These are phyloP conservation scores for Hirundichthys speculiger DNA, from an alignment of 2,113 vertebrate genomes.

Conservation along the genomic window DNA sequence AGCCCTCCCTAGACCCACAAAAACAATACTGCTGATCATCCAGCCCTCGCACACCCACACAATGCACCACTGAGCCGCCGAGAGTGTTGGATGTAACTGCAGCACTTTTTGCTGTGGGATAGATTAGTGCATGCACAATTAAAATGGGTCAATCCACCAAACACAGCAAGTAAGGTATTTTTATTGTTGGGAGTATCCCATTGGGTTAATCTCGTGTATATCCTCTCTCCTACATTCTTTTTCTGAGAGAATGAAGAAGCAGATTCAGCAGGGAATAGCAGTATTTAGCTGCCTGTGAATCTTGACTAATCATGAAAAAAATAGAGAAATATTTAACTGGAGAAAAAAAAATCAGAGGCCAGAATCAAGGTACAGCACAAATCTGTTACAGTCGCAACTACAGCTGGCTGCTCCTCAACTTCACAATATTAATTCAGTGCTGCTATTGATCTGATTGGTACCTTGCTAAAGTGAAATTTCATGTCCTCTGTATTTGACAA, in stretches of 20 bases:
- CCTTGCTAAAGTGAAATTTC: conserved; percentile 39
- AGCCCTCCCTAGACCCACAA: conserved; percentile 64
- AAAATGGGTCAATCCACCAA: conserved; percentile 69
- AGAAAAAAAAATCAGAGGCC: no score
- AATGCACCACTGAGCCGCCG: conserved; percentile 63
- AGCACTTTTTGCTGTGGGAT: conserved; percentile 60
- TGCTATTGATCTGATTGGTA: conserved; percentile 57
- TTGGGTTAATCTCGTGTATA: conserved; percentile 57
- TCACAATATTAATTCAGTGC: conserved; percentile 59
- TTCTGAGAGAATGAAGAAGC: conserved; percentile 29
- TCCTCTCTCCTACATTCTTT: conserved; percentile 47
- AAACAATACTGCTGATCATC: conserved; percentile 75
- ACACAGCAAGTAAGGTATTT: conserved; percentile 64
- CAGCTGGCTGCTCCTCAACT: conserved; percentile 39
- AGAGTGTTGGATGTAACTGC: conserved; percentile 60
- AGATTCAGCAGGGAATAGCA: conserved; percentile 30
- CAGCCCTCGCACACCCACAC: conserved; percentile 69
- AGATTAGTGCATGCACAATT: conserved; percentile 75
- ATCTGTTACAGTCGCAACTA: no score
- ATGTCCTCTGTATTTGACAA: not conserved
- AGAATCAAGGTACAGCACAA: no score
- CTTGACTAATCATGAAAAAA: conserved; percentile 38
- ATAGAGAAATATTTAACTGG: conserved; percentile 29
- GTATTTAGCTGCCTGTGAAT: conserved; percentile 52
- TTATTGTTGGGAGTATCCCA: conserved; percentile 73